Evolutionary conservation across 2,113 vertebrate species (phyloP).

Genomic region (Dicaeum eximium): DNA sequence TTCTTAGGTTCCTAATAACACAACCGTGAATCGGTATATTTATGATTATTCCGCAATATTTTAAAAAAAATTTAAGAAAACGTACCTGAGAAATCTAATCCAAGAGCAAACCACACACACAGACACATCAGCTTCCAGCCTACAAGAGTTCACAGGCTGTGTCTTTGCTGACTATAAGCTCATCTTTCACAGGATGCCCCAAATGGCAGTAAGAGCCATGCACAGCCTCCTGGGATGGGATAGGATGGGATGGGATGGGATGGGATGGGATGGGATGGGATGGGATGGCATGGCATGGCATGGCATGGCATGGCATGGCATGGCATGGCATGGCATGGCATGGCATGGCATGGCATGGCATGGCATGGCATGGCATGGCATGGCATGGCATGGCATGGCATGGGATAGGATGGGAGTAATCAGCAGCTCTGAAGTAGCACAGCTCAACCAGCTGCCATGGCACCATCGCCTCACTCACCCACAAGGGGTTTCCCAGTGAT

Average conservation of each 20-base stretch:
- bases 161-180: not conserved
- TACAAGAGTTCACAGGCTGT: not conserved
- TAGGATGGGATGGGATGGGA: not conserved
- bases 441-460: not conserved
- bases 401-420: not conserved
- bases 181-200: not conserved
- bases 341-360: too few species aligned
- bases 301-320: too few species aligned
- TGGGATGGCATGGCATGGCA: too few species aligned
- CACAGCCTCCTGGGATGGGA: not conserved
- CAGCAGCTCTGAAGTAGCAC: not conserved
- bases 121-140: not conserved
- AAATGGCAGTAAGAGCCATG: not conserved
- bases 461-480: accelerated
- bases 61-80: too few species aligned
- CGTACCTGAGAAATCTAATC: not conserved
- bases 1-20: not conserved
- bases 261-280: not conserved
- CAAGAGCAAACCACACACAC: not conserved
- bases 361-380: not conserved
- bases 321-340: too few species aligned
- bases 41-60: not conserved
- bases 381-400: not conserved
- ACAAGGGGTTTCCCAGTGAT: not conserved
- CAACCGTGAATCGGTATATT: not conserved